phyloP scores from a whole-genome alignment of 1,140 invertebrate species.

The Branchinecta lindahli region DNA sequence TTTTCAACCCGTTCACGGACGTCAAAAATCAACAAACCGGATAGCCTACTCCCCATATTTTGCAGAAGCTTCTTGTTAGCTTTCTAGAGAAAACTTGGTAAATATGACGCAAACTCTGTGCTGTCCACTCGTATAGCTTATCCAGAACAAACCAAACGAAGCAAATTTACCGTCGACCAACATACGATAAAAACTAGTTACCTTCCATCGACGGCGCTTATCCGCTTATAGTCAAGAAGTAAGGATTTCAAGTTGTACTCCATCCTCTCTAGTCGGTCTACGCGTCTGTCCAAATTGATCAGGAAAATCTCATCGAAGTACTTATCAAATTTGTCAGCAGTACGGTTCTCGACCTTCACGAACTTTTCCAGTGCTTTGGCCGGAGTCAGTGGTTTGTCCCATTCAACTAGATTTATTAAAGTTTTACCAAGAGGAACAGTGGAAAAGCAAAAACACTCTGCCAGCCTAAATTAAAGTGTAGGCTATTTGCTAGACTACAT shows the following conservation, averaged over 20 bases:
- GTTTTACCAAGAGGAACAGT: too few species aligned
- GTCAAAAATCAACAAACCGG: too few species aligned
- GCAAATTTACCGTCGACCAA: too few species aligned
- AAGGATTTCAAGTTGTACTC: slow-evolving; percentile 54
- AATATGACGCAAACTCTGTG: too few species aligned
- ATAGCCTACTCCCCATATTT: too few species aligned
- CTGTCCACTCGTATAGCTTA: too few species aligned
- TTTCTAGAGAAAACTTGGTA: neutral
- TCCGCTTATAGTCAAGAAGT: slow-evolving; percentile 51
- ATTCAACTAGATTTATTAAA: slow-evolving; percentile 23
- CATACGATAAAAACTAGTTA: slow-evolving; percentile 34
- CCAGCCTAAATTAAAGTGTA: slow-evolving; percentile 11
- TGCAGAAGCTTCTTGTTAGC: neutral
- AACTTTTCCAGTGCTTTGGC: neutral
- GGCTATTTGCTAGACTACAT: slow-evolving; percentile 9
- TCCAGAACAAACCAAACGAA: neutral
- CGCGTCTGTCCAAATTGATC: slow-evolving; percentile 72
- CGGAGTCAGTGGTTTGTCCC: slow-evolving; percentile 26
- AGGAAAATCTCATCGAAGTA: slow-evolving; percentile 66
- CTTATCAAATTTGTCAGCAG: slow-evolving; percentile 38
- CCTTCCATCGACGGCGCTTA: slow-evolving; percentile 80
- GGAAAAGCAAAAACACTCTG: neutral
- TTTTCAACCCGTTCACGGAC: too few species aligned
- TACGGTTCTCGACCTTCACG: slow-evolving; percentile 26
- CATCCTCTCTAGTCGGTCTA: slow-evolving; percentile 65